These are phyloP conservation scores for Alfaro cultratus DNA, from an alignment of 2,797 vertebrate genomes.

Conservation along the genomic window DNA sequence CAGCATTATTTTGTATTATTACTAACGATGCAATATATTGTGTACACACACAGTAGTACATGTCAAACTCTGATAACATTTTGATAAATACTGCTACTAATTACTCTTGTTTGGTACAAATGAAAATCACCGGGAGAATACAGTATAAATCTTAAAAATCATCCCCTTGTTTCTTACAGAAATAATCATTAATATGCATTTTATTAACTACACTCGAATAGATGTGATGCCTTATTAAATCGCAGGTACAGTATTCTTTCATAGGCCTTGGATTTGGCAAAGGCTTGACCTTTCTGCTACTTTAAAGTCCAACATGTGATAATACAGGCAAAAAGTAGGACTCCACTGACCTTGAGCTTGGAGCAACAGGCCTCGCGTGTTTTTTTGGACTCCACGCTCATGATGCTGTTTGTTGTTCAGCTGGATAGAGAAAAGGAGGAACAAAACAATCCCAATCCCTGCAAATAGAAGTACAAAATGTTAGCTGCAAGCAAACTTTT, in stretches of 20 bases:
- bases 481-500: background rate
- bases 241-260: background rate
- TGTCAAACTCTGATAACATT: background rate
- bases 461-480: background rate
- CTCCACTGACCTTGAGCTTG: slow-evolving; percentile 78
- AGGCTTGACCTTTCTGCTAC: background rate
- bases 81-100: background rate
- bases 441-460: slow-evolving; percentile 27
- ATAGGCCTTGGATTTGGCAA: background rate
- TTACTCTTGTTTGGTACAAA: background rate
- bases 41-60: background rate
- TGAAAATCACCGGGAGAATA: background rate
- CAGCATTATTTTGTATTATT: background rate
- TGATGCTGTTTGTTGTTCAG: slow-evolving; percentile 55
- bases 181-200: background rate
- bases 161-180: background rate
- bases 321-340: background rate
- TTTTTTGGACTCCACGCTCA: slow-evolving; percentile 78
- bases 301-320: background rate
- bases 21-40: background rate
- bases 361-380: slow-evolving; percentile 69
- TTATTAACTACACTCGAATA: background rate
- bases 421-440: background rate
- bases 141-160: background rate
- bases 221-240: background rate